phyloP scores from a whole-genome alignment of 2,888 invertebrate genomes.

The Mythimna ferrago region DNA sequence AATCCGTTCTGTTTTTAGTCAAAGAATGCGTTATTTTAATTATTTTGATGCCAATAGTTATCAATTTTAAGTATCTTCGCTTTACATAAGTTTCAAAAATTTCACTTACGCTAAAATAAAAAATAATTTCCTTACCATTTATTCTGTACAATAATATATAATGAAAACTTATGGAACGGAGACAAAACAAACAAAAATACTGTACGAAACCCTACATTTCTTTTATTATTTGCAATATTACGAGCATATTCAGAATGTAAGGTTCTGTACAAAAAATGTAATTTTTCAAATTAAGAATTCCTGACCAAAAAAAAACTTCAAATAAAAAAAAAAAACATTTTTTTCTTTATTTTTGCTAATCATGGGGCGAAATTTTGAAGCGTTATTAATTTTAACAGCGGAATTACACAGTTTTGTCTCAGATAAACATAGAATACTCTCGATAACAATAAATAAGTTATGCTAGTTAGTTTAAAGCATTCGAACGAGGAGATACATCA shows the following conservation, averaged over 20 bases:
- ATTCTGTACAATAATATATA: conserved; percentile 74
- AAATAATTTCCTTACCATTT: conserved; percentile 69
- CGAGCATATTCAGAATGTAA: neutral
- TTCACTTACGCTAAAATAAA: conserved; percentile 64
- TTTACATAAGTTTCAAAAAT: conserved; percentile 56
- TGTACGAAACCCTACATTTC: neutral
- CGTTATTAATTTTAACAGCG: conserved; percentile 38
- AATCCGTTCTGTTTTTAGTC: conserved; percentile 36
- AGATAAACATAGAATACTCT: conserved; percentile 71
- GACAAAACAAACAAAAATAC: conserved; percentile 60
- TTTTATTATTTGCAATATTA: neutral
- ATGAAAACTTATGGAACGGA: conserved; percentile 69
- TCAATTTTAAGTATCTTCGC: conserved; percentile 73
- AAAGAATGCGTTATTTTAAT: conserved; percentile 26
- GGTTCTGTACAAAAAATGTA: neutral
- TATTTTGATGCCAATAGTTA: conserved; percentile 43
- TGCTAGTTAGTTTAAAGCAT: conserved; percentile 80
- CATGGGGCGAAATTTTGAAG: conserved; percentile 37
- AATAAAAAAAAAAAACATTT: conserved; percentile 1
- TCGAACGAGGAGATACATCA: conserved; percentile 86
- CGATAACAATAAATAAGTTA: conserved; percentile 84
- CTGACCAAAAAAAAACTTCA: conserved; percentile 7
- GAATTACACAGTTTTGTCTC: conserved; percentile 65
- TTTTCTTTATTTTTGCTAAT: conserved; percentile 7
- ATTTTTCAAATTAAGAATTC: conserved; percentile 8